Evolutionary conservation across 2,888 invertebrate genomes (phyloP).

Genomic region (Dicranocentrus wangi): DNA sequence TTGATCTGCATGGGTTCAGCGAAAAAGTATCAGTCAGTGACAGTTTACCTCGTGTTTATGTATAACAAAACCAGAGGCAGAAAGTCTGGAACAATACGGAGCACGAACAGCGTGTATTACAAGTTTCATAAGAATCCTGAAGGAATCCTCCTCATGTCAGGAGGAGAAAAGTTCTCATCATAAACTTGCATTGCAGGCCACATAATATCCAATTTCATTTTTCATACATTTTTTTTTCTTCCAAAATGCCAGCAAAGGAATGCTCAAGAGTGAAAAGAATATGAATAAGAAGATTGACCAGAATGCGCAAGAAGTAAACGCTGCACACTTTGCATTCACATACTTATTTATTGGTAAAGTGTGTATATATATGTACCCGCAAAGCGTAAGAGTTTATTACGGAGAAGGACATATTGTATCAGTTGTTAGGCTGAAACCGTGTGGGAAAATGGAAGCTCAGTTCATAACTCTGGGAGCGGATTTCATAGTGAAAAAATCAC

Average conservation of each 20-base stretch:
- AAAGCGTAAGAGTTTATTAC: too few relatives aligned
- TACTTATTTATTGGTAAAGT: background rate
- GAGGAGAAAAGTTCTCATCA: background rate
- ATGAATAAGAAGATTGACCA: background rate
- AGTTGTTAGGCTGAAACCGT: background rate
- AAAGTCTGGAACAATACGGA: background rate
- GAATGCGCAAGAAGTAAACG: background rate
- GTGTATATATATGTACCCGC: too few relatives aligned
- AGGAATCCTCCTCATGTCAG: background rate
- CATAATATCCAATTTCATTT: background rate
- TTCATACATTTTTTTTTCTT: background rate
- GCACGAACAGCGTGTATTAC: too few relatives aligned
- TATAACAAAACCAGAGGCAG: too few relatives aligned
- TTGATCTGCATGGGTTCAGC: too few relatives aligned
- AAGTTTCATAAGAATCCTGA: background rate
- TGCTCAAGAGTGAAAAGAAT: background rate
- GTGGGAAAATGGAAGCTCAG: too few relatives aligned
- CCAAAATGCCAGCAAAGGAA: background rate
- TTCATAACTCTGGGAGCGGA: slow-evolving; percentile 5
- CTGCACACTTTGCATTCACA: background rate
- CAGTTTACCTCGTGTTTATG: too few relatives aligned
- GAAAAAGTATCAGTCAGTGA: too few relatives aligned
- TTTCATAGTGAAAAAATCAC: background rate
- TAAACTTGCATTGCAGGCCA: background rate
- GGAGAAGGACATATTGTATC: background rate